Evolutionary conservation across 2,113 vertebrate genomes (phyloP).

Genomic region (Solenodon paradoxus): DNA sequence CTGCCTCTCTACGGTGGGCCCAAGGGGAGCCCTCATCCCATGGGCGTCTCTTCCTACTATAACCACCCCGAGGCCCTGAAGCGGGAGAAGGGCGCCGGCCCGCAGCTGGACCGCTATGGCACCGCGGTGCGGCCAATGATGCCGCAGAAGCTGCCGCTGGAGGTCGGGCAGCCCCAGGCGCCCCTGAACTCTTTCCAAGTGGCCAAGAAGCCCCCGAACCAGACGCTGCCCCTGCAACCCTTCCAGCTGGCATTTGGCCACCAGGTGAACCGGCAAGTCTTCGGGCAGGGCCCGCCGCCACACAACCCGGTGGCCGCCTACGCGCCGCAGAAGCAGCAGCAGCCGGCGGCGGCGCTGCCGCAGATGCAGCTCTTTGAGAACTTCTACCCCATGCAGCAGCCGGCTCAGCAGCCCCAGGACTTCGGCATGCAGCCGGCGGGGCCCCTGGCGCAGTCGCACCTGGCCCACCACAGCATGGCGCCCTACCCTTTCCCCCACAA

Average conservation of each 20-base stretch:
- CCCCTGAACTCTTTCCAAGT: constrained; percentile 86
- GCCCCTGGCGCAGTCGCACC: constrained; percentile 82
- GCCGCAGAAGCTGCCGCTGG: constrained; percentile 84
- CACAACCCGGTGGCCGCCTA: constrained; percentile 77
- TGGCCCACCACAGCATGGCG: constrained; percentile 86
- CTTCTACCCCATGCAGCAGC: constrained; percentile 87
- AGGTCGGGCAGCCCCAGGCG: constrained; percentile 83
- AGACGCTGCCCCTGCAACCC: constrained; percentile 92
- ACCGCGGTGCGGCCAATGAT: constrained; percentile 87
- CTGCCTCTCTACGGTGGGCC: constrained; percentile 84
- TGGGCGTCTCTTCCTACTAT: constrained; percentile 82
- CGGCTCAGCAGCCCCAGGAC: constrained; percentile 80
- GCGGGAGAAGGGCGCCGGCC: constrained; percentile 88
- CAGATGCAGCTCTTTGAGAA: constrained; percentile 88
- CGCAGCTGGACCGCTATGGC: constrained; percentile 86
- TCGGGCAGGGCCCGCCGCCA: constrained; percentile 86
- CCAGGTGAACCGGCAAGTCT: constrained; percentile 91
- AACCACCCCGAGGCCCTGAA: constrained; percentile 84
- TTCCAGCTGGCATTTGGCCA: constrained; percentile 97
- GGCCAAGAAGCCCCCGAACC: constrained; percentile 86
- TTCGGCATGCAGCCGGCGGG: constrained; percentile 78
- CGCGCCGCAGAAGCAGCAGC: constrained; percentile 70
- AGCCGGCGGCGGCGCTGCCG: constrained; percentile 84
- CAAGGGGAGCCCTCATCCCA: constrained; percentile 83
- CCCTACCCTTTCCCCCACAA: constrained; percentile 83